Evolutionary conservation across 2,888 invertebrate species (phyloP).

Genomic region (Heliconius ethilla): DNA sequence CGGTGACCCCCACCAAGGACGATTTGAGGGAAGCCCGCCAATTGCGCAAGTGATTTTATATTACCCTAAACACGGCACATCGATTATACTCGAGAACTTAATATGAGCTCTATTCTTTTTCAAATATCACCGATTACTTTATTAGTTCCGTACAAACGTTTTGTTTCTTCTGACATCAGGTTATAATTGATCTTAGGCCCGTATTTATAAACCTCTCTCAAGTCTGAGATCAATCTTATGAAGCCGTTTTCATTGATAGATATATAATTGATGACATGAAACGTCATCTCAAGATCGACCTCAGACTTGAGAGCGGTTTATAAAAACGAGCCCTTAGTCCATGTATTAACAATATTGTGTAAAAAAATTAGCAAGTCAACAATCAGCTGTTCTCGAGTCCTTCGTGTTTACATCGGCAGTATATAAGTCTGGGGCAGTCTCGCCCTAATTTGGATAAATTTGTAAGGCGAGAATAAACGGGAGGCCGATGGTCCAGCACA

Average conservation of each 20-base stretch:
- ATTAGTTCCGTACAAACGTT: not conserved
- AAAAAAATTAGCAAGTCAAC: constrained; percentile 20
- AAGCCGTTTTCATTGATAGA: too few relatives aligned
- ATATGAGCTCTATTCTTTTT: not conserved
- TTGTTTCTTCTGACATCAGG: not conserved
- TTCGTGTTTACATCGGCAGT: constrained; percentile 20
- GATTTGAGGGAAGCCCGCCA: constrained; percentile 59
- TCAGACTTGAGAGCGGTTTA: too few relatives aligned
- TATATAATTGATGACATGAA: too few relatives aligned
- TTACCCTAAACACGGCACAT: constrained; percentile 21
- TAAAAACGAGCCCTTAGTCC: too few relatives aligned
- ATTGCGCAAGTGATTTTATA: constrained; percentile 47
- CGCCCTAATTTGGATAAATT: constrained; percentile 32
- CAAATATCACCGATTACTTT: not conserved
- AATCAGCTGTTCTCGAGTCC: constrained; percentile 30
- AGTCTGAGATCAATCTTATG: too few relatives aligned
- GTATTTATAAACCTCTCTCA: too few relatives aligned
- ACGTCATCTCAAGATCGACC: too few relatives aligned
- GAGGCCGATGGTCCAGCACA: constrained; percentile 60
- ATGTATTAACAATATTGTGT: not conserved
- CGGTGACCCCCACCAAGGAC: constrained; percentile 56
- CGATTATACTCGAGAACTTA: not conserved
- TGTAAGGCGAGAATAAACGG: constrained; percentile 39
- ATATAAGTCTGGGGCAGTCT: constrained; percentile 27
- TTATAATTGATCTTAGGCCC: not conserved